Evolutionary conservation across 1,140 invertebrate genomes (phyloP), one percentile per base, ranked within the genome.

Genomic region (Atopsyche davidsoni): DNA sequence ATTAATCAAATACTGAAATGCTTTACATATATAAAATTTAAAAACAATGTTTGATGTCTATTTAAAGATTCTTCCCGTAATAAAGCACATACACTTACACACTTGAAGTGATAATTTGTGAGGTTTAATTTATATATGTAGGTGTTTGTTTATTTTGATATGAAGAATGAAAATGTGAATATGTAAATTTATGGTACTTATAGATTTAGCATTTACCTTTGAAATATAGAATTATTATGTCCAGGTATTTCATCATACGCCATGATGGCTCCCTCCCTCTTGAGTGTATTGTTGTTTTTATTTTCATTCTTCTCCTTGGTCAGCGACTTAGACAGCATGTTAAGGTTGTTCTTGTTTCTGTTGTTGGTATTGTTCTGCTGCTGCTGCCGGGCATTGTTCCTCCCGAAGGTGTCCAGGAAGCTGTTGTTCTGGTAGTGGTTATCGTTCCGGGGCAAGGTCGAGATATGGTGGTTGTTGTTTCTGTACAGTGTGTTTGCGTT

Each of bases 231-330:
- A 60, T 79, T 79, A 60, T 79, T 79, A 18, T 69, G 64, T 7
- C 73, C 77, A 9, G 79, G 77, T 58, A 78, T 69, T 47, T 79
- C 77, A 60, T 75, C 70, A 46, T 73, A 73, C 36, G 71, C 71
- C 71, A 73, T 73, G n/a, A 73, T 73, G 14, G 71, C 69, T 1
- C 43, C 68, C 63, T 36, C 66, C 59, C 11, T 59, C 23, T 58
- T 58, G 21, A 53, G 16, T 1, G 46, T 51, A 21, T 71, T 72
- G 39, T 50, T 54, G 38, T 70, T 71, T 28, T 66, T 67, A 2
- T 64, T 60, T 9, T 60, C 64, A 36, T 72, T 72, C 6, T 72
- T 68, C 40, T 72, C 71, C 51, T 70, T 68, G 1, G 65, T 67
- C 2, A 72, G 51, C 2, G 69, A 35, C 42, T 57, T 58, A 6